Evolutionary conservation across 2,797 vertebrate genomes (phyloP), one percentile per base, ranked within the genome.

Genomic region (Crypturellus tataupa): DNA sequence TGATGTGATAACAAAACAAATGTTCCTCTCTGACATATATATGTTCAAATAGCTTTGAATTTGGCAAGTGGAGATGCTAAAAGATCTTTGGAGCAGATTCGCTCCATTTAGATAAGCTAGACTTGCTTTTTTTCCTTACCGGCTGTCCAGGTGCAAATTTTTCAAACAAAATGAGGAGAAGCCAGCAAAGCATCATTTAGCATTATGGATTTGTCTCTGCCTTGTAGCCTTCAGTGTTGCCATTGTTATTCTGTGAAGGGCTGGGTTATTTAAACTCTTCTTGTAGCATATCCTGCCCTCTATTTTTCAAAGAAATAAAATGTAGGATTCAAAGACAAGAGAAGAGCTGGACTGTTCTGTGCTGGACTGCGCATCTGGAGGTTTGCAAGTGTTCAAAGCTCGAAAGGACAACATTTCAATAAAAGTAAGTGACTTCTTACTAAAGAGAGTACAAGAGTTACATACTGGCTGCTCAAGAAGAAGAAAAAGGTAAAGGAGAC

Each of bases 111-210:
- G 81, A 77, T 77, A 82, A 92, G 75, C 21, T 60, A 11, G 68
- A 56, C 71, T 87, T 35, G 63, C 40, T 96, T 85, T 84, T 92
- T 84, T 73, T 84, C 44, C 71, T 75, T 80, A 40, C 18, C 77
- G 25, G 20, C 31, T 68, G 33, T 17, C 24, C 37, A 80, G 31
- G 51, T 64, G 2, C 0, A 80, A 33, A 14, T 53, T 90, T 91
- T 24, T 90, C 37, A 35, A 62, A 75, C 70, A 60, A 42, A 78
- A 78, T 68, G 92, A 88, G 23, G 6, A 87, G 37, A 76, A 79
- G 27, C 12, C 89, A 42, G 4, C 62, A 40, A 80, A 91, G 21
- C 49, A 55, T 14, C 9, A 19, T 53, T 51, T 39, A 27, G 46
- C 20, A 27, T 42, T 21, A 49, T 6, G 23, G 37, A 35, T 89